phyloP scores from a whole-genome alignment of 2,797 vertebrate species.

The Podarcis lilfordi region DNA sequence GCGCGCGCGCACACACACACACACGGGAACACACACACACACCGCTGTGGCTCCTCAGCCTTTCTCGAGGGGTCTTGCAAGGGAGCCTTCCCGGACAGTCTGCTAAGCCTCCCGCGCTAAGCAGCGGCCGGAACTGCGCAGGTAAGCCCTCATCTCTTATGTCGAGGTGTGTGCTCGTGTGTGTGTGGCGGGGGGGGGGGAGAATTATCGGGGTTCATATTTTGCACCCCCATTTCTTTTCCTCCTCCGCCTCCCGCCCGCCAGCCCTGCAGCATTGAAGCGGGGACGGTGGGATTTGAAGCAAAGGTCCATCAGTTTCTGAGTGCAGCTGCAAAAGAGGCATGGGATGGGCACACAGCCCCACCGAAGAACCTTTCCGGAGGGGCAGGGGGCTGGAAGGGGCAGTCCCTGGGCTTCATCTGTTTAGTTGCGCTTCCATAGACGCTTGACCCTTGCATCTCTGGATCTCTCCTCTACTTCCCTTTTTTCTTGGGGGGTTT shows the following conservation, averaged over 20 bases:
- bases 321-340: background rate
- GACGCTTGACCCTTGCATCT: background rate
- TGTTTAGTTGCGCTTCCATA: background rate
- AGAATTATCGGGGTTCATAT: background rate
- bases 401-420: no score
- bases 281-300: background rate
- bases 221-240: background rate
- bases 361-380: background rate
- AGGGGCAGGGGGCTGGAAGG: no score
- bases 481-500: background rate
- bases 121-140: constrained; percentile 54
- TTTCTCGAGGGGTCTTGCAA: constrained; percentile 20
- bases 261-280: background rate
- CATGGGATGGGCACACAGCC: background rate
- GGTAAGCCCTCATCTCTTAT: constrained; percentile 61
- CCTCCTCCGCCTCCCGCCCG: background rate
- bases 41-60: constrained; percentile 14
- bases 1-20: background rate
- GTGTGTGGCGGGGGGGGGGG: rapidly evolving
- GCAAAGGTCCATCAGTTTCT: background rate
- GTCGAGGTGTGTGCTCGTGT: no score
- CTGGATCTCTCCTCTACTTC: background rate
- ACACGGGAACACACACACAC: background rate
- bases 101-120: constrained; percentile 33
- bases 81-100: constrained; percentile 20